Conservation (phyloP, 2,888 invertebrate genomes). For the Plebejus melissa region DNA sequence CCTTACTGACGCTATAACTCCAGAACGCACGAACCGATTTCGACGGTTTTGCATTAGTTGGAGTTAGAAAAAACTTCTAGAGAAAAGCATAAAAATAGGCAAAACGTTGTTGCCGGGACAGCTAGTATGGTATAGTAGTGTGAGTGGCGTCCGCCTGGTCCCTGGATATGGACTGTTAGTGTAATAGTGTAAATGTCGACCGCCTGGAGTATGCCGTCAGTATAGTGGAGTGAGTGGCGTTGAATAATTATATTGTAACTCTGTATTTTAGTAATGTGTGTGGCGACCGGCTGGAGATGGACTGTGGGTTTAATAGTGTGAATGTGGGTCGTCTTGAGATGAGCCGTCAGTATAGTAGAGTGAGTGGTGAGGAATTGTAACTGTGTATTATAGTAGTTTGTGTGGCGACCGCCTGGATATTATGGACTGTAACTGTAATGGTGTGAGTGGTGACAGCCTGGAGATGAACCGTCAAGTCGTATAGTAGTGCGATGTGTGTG, state of each 20-base stretch:
- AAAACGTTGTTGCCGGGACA: too few species aligned
- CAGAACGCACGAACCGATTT: too few species aligned
- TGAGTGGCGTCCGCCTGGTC: not conserved
- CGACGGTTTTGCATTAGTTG: too few species aligned
- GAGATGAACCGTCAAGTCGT: not conserved
- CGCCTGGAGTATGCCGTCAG: not conserved
- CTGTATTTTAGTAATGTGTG: not conserved
- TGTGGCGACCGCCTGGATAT: too few species aligned
- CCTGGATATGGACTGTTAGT: not conserved
- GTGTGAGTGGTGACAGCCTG: not conserved
- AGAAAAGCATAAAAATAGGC: too few species aligned
- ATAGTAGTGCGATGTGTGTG: too few species aligned
- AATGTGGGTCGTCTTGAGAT: not conserved
- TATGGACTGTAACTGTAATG: too few species aligned
- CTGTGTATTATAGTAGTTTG: constrained; percentile 52
- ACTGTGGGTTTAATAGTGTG: too few species aligned
- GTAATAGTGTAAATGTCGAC: not conserved
- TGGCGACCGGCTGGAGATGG: too few species aligned
- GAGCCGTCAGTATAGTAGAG: not conserved
- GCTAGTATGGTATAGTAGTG: not conserved
- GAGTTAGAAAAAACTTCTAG: too few species aligned
- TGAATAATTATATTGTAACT: constrained; percentile 81
- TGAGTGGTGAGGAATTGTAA: constrained; percentile 87
- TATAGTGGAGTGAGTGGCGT: constrained; percentile 71
- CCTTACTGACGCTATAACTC: too few species aligned